Base-by-base conservation (phyloP, 1,140 invertebrate species). In the Pomacea maculata region DNA sequence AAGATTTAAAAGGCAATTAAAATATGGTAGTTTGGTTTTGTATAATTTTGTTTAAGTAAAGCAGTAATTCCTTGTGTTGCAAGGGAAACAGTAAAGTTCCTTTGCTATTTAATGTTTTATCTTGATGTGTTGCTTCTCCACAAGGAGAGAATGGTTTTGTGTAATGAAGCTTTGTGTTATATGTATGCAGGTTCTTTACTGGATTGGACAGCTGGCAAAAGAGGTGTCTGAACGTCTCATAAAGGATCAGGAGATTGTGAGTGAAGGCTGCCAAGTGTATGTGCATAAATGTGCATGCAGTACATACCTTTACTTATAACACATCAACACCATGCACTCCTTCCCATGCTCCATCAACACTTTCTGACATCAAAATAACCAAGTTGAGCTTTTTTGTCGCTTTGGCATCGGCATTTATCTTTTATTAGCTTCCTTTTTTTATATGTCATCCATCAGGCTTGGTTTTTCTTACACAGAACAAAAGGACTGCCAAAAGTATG, bases 181-280 rank as follows among this genome's bases (percentile, higher is more conserved):
- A 55, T 8, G 2, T 52, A 83, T 85, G 73, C 79, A 93, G 92
- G 91, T 93, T 0, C 92, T 92, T 68, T 94, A 95, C 88, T 98
- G 97, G 97, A 90, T 97, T 0, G 92, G 91, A 55, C 95, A 97
- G 88, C 91, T 99, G 11, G 92, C 95, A 0, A 93, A 93, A 63
- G 97, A 99, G 93, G 93, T 98, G 61, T 93, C 94, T 70, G 96
- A 98, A 89, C 93, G 97, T 73, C 91, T 99, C n/a, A 93, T 95
- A 71, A 94, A 95, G 88, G 97, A 99, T 92, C 86, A 85, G 84
- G 88, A 91, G 52, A 73, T 29, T 29, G 52, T 78, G 65, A 82
- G 65, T 80, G 34, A 70, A 52, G 1, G 12, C 34, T 75, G 34
- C 55, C 17, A 34, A 9, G 1, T 45, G 8, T 19, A n/a, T 52